Evolutionary conservation across 1,140 invertebrate species (phyloP).

Genomic region (Nasonia vitripennis): DNA sequence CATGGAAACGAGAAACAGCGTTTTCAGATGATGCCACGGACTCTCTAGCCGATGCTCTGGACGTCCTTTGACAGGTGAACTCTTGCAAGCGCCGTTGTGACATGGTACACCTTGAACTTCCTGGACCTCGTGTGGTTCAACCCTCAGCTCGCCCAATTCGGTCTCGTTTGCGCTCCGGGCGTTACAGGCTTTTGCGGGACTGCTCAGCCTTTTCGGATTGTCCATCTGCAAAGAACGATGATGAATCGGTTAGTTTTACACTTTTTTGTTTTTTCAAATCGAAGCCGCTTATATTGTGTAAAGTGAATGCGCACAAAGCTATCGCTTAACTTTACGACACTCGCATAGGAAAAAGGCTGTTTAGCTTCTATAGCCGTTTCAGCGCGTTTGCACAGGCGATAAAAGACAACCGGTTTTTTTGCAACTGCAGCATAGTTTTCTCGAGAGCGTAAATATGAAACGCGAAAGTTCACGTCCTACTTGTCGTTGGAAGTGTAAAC

Average conservation of each 20-base stretch:
- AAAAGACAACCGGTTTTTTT: background rate
- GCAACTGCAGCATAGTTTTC: background rate
- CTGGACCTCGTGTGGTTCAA: slow-evolving; percentile 53
- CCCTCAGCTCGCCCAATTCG: slow-evolving; percentile 62
- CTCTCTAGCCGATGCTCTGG: slow-evolving; percentile 62
- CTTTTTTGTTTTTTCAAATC: too few species aligned
- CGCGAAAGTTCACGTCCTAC: too few species aligned
- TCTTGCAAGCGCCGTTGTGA: slow-evolving; percentile 57
- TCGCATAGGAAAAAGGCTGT: too few species aligned
- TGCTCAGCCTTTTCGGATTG: background rate
- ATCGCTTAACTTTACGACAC: background rate
- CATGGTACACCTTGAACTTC: slow-evolving; percentile 10
- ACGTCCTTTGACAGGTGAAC: background rate
- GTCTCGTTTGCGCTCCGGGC: slow-evolving; percentile 41
- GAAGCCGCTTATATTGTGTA: too few species aligned
- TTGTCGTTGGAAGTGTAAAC: too few species aligned
- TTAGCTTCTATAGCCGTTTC: background rate
- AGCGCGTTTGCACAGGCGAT: background rate
- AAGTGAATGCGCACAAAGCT: background rate
- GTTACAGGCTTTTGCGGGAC: background rate
- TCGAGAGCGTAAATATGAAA: too few species aligned
- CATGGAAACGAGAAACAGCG: slow-evolving; percentile 71
- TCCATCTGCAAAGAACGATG: slow-evolving; percentile 38
- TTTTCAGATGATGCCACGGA: slow-evolving; percentile 75
- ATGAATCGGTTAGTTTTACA: background rate